Evolutionary conservation across 2,113 vertebrate genomes (phyloP), one percentile per base, ranked within the genome.

Genomic region (Leptocoma aspasia): DNA sequence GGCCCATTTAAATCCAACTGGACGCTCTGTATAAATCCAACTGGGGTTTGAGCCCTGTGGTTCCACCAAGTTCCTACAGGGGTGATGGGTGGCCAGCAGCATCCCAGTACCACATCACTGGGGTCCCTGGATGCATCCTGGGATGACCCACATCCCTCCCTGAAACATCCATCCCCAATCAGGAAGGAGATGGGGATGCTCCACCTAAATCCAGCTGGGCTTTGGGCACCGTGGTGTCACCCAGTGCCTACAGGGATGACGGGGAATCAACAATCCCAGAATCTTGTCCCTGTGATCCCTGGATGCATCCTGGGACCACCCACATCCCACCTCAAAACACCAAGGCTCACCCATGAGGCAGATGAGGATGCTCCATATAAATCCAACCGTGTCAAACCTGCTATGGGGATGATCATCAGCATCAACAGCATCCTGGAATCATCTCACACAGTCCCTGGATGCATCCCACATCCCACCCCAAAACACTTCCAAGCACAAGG

Each of bases 341-440:
- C 0, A 1, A 61, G 53, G n/a, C 39, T 39, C 64, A 54, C 56
- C n/a, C 65, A 41, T 0, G 30, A 87, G 85, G 56, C 30, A 35
- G 30, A 21, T n/a, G 84, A 61, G 47, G 85, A 24, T 47, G 49
- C 13, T 63, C 65, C 56, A 54, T 1, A 24, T 1, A 70, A 79
- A 79, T 24, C 41, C 39, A 52, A 1, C 5, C 1, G 0, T 20
- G 24, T 7, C 61, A 31, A 27, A 59, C 33, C 37, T 23, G 44
- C 5, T 4, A 0, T 4, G 13, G 61, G 39, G 54, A 45, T 1
- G 3, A 6, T 0, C 20, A n/a, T n/a, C n/a, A n/a, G n/a, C n/a
- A n/a, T n/a, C 73, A 47, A 16, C 7, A 16, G 13, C 64, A 39
- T 2, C 66, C 50, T 26, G 42, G 66, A 18, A 65, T 10, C 73